These are phyloP conservation scores for Grammomys surdaster DNA, from an alignment of 2,113 vertebrate species.

Conservation along the genomic window DNA sequence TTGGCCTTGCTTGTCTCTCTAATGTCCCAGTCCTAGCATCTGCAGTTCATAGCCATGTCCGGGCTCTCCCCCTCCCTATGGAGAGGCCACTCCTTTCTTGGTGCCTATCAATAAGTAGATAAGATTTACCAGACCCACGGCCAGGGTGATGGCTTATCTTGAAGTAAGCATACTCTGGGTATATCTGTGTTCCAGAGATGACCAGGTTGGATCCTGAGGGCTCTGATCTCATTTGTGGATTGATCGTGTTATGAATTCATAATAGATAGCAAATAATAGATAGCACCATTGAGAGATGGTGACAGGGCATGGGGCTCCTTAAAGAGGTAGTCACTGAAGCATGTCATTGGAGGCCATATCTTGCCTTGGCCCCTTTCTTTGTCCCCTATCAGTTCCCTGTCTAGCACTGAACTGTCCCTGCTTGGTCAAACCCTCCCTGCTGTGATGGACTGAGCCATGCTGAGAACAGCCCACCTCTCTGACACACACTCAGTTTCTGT, in stretches of 20 bases:
- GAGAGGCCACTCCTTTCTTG: neutral
- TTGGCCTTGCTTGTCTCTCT: neutral
- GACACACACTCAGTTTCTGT: rapidly evolving
- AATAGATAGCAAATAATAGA: neutral
- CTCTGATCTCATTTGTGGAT: neutral
- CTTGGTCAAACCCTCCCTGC: neutral
- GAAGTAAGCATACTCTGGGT: neutral
- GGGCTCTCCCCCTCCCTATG: neutral
- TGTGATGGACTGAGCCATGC: neutral
- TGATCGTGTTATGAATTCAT: neutral
- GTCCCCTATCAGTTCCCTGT: neutral
- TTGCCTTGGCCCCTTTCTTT: neutral
- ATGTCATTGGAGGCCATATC: neutral
- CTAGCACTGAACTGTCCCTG: too few species aligned
- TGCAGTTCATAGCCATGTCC: neutral
- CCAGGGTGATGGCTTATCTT: neutral
- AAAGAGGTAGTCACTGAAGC: neutral
- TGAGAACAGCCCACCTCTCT: neutral
- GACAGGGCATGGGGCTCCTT: neutral
- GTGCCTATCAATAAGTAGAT: neutral
- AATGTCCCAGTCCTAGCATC: neutral
- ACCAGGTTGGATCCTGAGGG: neutral
- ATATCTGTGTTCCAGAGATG: neutral
- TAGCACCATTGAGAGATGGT: neutral
- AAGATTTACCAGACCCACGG: neutral